Conservation (phyloP, 2,797 vertebrate genomes). For the Syngnathus rostellatus region DNA sequence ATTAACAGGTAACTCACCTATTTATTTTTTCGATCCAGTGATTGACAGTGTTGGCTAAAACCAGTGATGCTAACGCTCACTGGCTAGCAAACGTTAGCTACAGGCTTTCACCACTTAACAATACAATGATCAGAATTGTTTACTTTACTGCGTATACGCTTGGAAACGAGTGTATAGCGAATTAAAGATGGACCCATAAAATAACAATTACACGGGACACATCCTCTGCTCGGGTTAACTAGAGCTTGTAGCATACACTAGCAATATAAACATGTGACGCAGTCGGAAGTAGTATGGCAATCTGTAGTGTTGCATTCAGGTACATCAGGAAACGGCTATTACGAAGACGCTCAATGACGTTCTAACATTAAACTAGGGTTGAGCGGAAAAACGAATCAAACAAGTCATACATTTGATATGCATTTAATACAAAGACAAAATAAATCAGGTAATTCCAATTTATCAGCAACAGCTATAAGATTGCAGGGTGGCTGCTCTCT, state of each 20-base stretch:
- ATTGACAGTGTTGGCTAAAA: constrained; percentile 42
- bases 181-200: not conserved
- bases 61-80: constrained; percentile 44
- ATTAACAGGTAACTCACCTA: constrained; percentile 42
- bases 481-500: not conserved
- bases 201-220: not conserved
- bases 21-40: constrained; percentile 36
- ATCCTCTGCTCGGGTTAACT: constrained; percentile 9
- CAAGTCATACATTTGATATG: not conserved
- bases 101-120: constrained; percentile 30
- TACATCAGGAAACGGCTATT: not conserved
- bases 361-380: no score
- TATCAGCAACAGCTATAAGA: not conserved
- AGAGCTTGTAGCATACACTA: constrained; percentile 35
- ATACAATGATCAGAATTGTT: constrained; percentile 8
- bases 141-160: not conserved
- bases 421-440: not conserved
- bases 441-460: not conserved
- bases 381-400: no score
- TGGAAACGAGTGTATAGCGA: constrained; percentile 5
- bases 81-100: constrained; percentile 44
- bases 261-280: constrained; percentile 57
- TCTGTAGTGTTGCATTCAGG: constrained; percentile 31
- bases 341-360: no score
- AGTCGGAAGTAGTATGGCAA: constrained; percentile 48